These are phyloP conservation scores for Eueremaeus valkanovi DNA, from an alignment of 2,888 invertebrate genomes.

Conservation along the genomic window DNA sequence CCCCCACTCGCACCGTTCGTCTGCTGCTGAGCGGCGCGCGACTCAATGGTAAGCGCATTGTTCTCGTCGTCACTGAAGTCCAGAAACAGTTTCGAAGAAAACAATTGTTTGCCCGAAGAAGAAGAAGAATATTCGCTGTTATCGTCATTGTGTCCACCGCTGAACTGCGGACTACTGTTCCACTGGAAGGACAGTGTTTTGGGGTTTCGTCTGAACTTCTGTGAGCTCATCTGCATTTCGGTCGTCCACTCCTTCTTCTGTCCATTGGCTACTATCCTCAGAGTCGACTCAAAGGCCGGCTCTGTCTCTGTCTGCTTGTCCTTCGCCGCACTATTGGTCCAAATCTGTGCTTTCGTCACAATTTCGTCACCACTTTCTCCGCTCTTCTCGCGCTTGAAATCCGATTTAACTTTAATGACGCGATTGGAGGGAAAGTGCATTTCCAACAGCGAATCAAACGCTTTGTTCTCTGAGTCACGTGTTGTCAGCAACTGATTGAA, in stretches of 20 bases:
- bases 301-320: neutral
- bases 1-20: neutral
- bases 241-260: neutral
- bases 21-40: neutral
- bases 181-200: neutral
- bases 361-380: too few relatives aligned
- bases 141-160: too few relatives aligned
- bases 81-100: neutral
- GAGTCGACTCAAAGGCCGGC: neutral
- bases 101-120: too few relatives aligned
- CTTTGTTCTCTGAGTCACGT: too few relatives aligned
- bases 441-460: neutral
- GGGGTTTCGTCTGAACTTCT: slow-evolving; percentile 13
- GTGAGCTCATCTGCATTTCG: neutral
- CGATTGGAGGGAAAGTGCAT: neutral
- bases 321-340: neutral
- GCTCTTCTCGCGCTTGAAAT: neutral
- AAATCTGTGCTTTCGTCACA: too few relatives aligned
- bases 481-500: neutral
- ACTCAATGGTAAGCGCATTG: slow-evolving; percentile 11
- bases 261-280: neutral
- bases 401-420: neutral
- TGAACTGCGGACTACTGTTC: too few relatives aligned
- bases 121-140: too few relatives aligned
- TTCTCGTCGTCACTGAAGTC: neutral